A percentile compares a stretch with the other conserved stretches of the same genome.
phyloP scores from a whole-genome alignment of 2,797 vertebrate species.

The Oryzias dopingdopingensis region DNA sequence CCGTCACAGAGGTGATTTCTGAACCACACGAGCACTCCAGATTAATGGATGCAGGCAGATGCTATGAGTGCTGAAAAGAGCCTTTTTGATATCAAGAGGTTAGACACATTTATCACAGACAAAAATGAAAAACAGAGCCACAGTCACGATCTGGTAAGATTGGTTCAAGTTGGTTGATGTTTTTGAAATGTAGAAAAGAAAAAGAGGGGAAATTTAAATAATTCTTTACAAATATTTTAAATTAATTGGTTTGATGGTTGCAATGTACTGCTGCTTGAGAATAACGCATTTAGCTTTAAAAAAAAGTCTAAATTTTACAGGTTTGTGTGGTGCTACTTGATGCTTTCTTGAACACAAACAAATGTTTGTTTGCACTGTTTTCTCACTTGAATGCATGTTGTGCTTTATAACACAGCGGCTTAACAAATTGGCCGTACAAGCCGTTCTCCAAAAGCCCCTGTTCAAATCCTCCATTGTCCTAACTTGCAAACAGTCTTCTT shows the following conservation, averaged over 20 bases:
- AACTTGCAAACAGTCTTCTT: not conserved
- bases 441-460: not conserved
- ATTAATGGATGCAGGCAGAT: constrained; percentile 54
- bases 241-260: too few species aligned
- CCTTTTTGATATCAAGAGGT: constrained; percentile 41
- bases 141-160: not conserved
- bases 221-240: too few species aligned
- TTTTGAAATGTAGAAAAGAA: constrained; percentile 2
- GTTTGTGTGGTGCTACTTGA: not conserved
- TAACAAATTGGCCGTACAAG: not conserved
- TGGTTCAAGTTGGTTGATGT: not conserved
- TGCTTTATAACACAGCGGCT: not conserved
- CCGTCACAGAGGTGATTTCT: constrained; percentile 17
- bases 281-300: too few species aligned
- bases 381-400: not conserved
- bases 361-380: not conserved
- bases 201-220: not conserved
- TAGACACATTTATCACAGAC: constrained; percentile 20
- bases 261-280: too few species aligned
- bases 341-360: not conserved
- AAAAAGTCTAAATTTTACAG: too few species aligned
- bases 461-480: not conserved
- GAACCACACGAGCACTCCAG: constrained; percentile 42
- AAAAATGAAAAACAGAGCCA: not conserved
- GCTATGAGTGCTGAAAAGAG: constrained; percentile 43